Evolutionary conservation across 2,113 vertebrate genomes (phyloP).

Genomic region (Callospermophilus lateralis): DNA sequence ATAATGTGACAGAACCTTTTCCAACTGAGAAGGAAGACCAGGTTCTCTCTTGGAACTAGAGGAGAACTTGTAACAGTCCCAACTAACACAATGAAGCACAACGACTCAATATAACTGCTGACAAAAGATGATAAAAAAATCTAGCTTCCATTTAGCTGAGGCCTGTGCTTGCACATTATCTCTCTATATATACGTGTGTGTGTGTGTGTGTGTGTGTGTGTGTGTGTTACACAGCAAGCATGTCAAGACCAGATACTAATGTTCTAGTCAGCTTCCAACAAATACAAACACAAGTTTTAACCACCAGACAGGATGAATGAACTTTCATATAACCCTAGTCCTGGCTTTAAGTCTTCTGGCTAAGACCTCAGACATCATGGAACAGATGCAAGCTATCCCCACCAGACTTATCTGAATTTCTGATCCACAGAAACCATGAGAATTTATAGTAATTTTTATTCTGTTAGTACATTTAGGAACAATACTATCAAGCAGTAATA

Average conservation of each 20-base stretch:
- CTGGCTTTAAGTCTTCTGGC: not conserved
- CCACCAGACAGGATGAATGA: not conserved
- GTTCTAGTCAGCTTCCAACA: not conserved
- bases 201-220: no score
- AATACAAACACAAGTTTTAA: not conserved
- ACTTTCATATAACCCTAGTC: not conserved
- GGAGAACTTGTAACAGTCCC: not conserved
- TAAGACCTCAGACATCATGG: not conserved
- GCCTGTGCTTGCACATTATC: not conserved
- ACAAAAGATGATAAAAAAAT: not conserved
- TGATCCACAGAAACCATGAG: no score
- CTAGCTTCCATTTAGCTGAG: not conserved
- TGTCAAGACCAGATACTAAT: not conserved
- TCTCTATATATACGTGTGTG: no score
- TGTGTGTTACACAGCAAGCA: not conserved
- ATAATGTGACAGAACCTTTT: not conserved
- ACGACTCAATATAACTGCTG: not conserved
- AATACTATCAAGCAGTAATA: not conserved
- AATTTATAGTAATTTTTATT: not conserved
- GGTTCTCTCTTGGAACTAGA: not conserved
- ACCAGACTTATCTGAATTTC: no score
- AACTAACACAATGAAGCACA: not conserved
- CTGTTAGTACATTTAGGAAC: not conserved
- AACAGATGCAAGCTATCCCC: no score
- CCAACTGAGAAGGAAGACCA: not conserved